These are phyloP conservation scores for Selene dorsalis DNA, from an alignment of 2,797 vertebrate species.

Conservation along the genomic window DNA sequence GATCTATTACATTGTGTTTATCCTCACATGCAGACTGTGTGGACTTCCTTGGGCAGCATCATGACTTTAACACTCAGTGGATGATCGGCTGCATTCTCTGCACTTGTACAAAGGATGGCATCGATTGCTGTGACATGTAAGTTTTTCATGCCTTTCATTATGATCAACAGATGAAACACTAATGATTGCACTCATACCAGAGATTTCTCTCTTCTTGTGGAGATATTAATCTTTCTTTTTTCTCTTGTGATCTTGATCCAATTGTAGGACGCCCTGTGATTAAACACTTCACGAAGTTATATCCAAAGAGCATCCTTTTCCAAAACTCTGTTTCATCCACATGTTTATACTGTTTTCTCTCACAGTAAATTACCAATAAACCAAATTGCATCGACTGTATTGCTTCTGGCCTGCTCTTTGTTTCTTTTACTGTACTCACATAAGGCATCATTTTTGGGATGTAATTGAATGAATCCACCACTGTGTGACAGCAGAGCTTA, in stretches of 20 bases:
- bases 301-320: no score
- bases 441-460: constrained; percentile 47
- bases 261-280: no score
- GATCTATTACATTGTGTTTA: constrained; percentile 12
- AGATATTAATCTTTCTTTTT: neutral
- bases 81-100: constrained; percentile 53
- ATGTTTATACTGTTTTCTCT: neutral
- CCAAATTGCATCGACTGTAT: neutral
- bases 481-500: constrained; percentile 78
- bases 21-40: constrained; percentile 56
- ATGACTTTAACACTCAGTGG: constrained; percentile 52
- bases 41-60: constrained; percentile 50
- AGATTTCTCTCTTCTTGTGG: neutral
- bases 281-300: no score
- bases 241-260: constrained; percentile 35
- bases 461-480: constrained; percentile 70
- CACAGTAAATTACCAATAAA: constrained; percentile 14
- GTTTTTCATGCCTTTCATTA: constrained; percentile 1
- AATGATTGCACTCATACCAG: no score
- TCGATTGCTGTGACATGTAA: constrained; percentile 61
- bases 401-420: constrained; percentile 1
- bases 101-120: constrained; percentile 31
- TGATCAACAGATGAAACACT: no score
- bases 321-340: no score
- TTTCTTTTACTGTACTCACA: constrained; percentile 13